These are phyloP conservation scores for Anabas testudineus DNA, from an alignment of 2,797 vertebrate species.

Conservation along the genomic window DNA sequence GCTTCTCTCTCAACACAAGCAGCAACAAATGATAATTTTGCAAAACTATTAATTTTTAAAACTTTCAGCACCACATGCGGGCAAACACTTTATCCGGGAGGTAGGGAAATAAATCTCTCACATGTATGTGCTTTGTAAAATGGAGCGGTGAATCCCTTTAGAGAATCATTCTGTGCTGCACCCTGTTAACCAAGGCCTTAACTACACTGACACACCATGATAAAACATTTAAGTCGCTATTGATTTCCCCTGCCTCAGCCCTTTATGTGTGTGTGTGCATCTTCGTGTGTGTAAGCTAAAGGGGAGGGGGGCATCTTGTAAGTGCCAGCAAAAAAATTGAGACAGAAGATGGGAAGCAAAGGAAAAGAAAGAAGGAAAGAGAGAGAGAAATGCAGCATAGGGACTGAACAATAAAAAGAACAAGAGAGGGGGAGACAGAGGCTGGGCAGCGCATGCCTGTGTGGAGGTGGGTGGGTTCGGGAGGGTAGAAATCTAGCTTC, in stretches of 20 bases:
- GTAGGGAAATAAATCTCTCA: constrained; percentile 25
- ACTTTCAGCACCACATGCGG: not conserved
- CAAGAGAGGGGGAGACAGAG: constrained; percentile 24
- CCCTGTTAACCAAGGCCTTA: constrained; percentile 76
- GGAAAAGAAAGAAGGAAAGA: constrained; percentile 36
- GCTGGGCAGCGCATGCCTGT: constrained; percentile 18
- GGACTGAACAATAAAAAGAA: constrained; percentile 39
- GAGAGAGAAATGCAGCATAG: constrained; percentile 39
- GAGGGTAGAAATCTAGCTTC: constrained; percentile 72
- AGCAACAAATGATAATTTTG: constrained; percentile 41
- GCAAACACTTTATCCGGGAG: constrained; percentile 7
- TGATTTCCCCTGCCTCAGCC: constrained; percentile 71
- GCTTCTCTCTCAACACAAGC: constrained; percentile 44
- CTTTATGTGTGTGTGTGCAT: constrained; percentile 19
- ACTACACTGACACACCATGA: constrained; percentile 79
- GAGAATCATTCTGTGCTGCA: constrained; percentile 58
- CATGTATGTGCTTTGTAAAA: constrained; percentile 33
- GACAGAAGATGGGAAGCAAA: constrained; percentile 50
- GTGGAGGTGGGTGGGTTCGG: not conserved
- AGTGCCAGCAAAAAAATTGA: constrained; percentile 66
- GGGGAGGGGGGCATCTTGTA: constrained; percentile 33
- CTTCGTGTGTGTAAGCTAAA: constrained; percentile 37
- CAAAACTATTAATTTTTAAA: constrained; percentile 28
- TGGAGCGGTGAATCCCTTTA: constrained; percentile 58
- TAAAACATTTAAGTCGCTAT: constrained; percentile 84